A percentile compares a stretch with the other conserved stretches of the same genome.
phyloP scores from a whole-genome alignment of 2,113 vertebrate genomes.

The Hylia prasina region DNA sequence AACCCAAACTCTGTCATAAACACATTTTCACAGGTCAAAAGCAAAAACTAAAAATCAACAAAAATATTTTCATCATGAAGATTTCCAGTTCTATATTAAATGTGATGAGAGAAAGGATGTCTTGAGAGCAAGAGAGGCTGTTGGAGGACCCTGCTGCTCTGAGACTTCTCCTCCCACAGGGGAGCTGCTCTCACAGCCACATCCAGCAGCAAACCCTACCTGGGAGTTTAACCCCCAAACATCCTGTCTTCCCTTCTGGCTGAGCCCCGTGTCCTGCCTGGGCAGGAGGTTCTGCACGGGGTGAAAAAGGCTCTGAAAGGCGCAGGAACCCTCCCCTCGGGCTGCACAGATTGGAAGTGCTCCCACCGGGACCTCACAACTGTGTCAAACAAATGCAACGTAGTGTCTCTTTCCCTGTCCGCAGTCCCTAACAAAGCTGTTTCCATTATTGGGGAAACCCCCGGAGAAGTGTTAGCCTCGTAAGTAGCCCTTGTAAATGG shows the following conservation, averaged over 20 bases:
- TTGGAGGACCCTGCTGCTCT: too few species aligned
- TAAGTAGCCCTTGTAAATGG: not conserved
- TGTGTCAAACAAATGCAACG: not conserved
- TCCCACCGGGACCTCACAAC: not conserved
- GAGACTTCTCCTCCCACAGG: not conserved
- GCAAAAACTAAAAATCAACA: not conserved
- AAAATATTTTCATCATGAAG: not conserved
- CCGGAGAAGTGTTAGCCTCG: not conserved
- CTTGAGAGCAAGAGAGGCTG: not conserved
- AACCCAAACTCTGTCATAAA: not conserved
- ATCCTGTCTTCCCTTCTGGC: not conserved
- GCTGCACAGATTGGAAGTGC: not conserved
- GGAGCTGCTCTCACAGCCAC: not conserved
- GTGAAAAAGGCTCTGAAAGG: not conserved
- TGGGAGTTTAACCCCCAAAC: not conserved
- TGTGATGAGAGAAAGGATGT: not conserved
- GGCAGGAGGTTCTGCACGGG: accelerated
- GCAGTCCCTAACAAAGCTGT: not conserved
- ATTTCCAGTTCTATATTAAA: not conserved
- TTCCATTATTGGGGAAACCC: not conserved
- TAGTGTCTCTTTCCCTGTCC: not conserved
- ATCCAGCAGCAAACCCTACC: not conserved
- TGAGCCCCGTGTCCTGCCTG: not conserved
- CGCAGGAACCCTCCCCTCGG: accelerated
- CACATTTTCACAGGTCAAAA: not conserved